Evolutionary conservation across 2,797 vertebrate genomes (phyloP).

Genomic region (Cossypha caffra): DNA sequence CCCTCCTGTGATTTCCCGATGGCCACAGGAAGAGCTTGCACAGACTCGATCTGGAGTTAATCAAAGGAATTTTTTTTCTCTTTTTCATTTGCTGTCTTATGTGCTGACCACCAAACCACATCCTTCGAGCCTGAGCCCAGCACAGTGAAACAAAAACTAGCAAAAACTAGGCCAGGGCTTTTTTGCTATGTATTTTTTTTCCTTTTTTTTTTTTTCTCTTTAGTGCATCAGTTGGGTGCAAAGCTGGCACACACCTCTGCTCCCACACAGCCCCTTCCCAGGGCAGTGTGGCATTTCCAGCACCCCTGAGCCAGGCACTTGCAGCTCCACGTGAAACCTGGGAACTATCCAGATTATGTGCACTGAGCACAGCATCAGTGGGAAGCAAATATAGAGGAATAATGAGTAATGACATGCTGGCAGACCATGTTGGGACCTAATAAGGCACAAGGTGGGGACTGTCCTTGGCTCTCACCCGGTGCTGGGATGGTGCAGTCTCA

Average conservation of each 20-base stretch:
- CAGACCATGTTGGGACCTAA: accelerated
- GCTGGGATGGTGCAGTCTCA: neutral
- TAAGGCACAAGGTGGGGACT: neutral
- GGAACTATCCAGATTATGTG: neutral
- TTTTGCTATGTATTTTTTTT: neutral
- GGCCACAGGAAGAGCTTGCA: neutral
- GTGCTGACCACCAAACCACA: constrained; percentile 68
- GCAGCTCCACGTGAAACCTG: neutral
- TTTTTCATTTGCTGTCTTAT: neutral
- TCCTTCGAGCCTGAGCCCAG: constrained; percentile 52
- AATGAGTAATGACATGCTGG: neutral
- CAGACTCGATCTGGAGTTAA: constrained; percentile 13
- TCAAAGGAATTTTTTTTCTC: constrained; percentile 45
- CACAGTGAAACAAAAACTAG: constrained; percentile 61
- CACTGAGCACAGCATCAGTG: neutral
- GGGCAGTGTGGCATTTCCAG: neutral
- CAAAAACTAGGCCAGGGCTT: constrained; percentile 67
- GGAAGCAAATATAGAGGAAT: neutral
- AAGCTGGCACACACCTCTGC: neutral
- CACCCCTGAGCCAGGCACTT: neutral
- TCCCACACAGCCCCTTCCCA: neutral
- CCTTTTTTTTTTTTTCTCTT: neutral
- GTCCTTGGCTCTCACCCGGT: neutral
- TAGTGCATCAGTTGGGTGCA: neutral
- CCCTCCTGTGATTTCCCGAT: constrained; percentile 26